phyloP scores from a whole-genome alignment of 2,888 invertebrate genomes.

The Drosophila limbata region DNA sequence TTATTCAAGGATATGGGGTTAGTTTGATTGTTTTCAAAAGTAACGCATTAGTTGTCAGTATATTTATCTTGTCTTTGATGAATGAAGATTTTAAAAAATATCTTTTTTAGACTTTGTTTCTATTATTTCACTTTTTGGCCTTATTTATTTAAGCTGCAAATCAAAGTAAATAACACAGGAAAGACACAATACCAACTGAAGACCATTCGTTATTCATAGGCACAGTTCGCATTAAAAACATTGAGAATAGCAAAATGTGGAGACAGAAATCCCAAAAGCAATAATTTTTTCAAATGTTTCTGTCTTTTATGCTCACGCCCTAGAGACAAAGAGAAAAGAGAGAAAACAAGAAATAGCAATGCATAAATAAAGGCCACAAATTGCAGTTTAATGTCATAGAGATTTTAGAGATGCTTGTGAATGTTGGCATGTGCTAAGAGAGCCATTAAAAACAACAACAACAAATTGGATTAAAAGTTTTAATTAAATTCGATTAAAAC shows the following conservation, averaged over 20 bases:
- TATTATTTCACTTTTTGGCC: slow-evolving; percentile 3
- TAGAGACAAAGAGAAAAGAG: slow-evolving; percentile 24
- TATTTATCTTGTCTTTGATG: too few species aligned
- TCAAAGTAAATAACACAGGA: slow-evolving; percentile 7
- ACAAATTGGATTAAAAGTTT: slow-evolving; percentile 29
- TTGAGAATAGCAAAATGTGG: slow-evolving; percentile 26
- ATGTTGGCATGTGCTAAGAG: slow-evolving; percentile 2
- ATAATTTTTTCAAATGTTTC: slow-evolving; percentile 56
- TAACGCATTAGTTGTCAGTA: too few species aligned
- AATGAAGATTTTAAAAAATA: too few species aligned
- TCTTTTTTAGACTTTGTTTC: slow-evolving; percentile 12
- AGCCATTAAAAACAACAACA: slow-evolving; percentile 44
- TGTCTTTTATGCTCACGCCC: slow-evolving; percentile 57
- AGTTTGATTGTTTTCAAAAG: too few species aligned
- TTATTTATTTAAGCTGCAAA: slow-evolving; percentile 15
- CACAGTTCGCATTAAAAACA: slow-evolving; percentile 28
- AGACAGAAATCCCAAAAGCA: slow-evolving; percentile 49
- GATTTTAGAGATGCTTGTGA: slow-evolving; percentile 17
- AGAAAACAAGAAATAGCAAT: slow-evolving; percentile 27
- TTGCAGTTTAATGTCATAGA: slow-evolving; percentile 58
- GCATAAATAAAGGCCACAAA: slow-evolving; percentile 57
- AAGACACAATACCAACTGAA: slow-evolving; percentile 10
- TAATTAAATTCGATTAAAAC: slow-evolving; percentile 63
- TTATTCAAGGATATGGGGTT: too few species aligned
- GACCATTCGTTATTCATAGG: slow-evolving; percentile 38